phyloP scores from a whole-genome alignment of 2,888 invertebrate species.

The Agrenia bidenticulata region DNA sequence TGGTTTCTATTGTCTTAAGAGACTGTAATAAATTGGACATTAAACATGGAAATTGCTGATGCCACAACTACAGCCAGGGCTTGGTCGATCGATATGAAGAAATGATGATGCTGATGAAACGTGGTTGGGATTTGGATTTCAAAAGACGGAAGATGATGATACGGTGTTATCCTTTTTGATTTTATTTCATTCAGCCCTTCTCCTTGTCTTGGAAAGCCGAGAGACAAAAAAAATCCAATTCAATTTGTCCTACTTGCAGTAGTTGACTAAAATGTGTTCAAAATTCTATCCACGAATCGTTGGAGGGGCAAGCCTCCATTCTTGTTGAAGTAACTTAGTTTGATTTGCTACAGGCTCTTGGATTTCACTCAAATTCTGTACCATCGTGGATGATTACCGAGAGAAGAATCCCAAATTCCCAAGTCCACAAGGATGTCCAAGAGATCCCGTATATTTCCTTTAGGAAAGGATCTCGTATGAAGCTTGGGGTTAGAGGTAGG shows the following conservation, averaged over 20 bases:
- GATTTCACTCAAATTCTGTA: no score
- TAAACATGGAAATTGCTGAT: constrained; percentile 3
- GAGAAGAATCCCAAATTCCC: no score
- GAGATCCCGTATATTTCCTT: no score
- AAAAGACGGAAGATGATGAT: not conserved
- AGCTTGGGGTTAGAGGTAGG: no score
- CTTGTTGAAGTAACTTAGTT: no score
- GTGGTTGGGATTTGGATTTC: constrained; percentile 7
- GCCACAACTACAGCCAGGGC: not conserved
- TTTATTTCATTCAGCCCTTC: not conserved
- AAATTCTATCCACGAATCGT: constrained; percentile 8
- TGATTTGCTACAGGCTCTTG: no score
- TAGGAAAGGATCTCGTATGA: no score
- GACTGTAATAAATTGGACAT: constrained; percentile 15
- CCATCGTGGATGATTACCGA: no score
- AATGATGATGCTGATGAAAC: constrained; percentile 2
- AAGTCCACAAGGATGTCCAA: no score
- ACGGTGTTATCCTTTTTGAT: not conserved
- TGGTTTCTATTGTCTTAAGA: constrained; percentile 18
- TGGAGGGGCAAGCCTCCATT: no score
- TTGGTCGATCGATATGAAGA: constrained; percentile 2
- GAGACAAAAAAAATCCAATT: constrained; percentile 11
- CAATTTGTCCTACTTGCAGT: constrained; percentile 16
- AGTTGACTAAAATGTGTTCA: constrained; percentile 12
- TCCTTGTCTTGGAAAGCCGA: not conserved